These are phyloP conservation scores for Conopomorpha cramerella DNA, from an alignment of 1,140 invertebrate species.

Conservation along the genomic window DNA sequence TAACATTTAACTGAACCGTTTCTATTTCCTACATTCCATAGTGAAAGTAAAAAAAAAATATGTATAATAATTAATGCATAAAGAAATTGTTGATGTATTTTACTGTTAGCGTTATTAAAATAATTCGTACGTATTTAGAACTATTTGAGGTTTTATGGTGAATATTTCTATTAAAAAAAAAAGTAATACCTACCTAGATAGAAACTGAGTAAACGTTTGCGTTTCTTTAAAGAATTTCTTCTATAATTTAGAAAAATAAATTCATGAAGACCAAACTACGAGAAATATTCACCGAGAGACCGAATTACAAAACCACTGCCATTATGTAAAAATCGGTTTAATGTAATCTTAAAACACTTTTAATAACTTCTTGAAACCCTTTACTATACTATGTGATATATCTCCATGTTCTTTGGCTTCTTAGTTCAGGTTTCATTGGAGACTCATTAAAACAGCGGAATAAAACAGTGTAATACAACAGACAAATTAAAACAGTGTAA, in stretches of 20 bases:
- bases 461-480: too few species aligned
- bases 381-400: too few species aligned
- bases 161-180: not conserved
- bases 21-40: constrained; percentile 32
- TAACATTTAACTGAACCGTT: too few species aligned
- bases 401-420: too few species aligned
- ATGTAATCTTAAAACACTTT: not conserved
- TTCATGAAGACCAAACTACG: not conserved
- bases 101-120: constrained; percentile 28
- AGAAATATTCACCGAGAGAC: not conserved
- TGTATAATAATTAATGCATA: constrained; percentile 10
- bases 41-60: not conserved
- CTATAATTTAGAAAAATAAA: not conserved
- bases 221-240: too few species aligned
- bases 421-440: too few species aligned
- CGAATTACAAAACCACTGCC: not conserved
- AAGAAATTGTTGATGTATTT: constrained; percentile 16
- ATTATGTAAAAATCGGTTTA: not conserved
- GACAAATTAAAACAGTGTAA: too few species aligned
- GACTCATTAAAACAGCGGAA: too few species aligned
- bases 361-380: too few species aligned
- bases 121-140: constrained; percentile 49
- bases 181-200: too few species aligned
- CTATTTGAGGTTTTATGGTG: constrained; percentile 1
- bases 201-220: too few species aligned